Evolutionary conservation across 1,140 invertebrate genomes (phyloP).

Genomic region (Megalonaias nervosa): DNA sequence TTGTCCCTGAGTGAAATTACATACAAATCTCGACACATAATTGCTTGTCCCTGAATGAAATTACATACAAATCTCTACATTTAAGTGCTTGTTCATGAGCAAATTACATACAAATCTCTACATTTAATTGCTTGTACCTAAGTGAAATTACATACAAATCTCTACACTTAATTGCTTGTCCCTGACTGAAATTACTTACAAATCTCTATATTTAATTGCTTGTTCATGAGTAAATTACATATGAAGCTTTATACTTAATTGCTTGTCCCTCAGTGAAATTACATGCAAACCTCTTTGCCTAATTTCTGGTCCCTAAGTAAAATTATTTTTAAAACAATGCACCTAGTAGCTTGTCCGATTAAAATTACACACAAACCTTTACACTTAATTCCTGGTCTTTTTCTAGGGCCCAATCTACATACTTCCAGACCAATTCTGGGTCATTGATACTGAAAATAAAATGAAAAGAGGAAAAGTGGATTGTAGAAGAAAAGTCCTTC

Average conservation of each 20-base stretch:
- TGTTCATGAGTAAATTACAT: background rate
- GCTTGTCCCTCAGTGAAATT: conserved; percentile 70
- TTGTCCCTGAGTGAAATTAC: no score
- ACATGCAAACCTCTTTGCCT: conserved; percentile 73
- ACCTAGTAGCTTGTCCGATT: no score
- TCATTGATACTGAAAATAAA: conserved; percentile 66
- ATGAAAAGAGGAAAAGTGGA: background rate
- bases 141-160: no score
- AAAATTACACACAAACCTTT: conserved; percentile 50
- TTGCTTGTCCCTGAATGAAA: no score
- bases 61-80: conserved; percentile 63
- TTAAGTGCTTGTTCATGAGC: conserved; percentile 71
- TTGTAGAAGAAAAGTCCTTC: background rate
- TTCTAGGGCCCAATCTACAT: conserved; percentile 72
- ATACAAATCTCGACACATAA: no score
- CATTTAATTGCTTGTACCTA: no score
- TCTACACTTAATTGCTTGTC: no score
- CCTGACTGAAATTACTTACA: conserved; percentile 71
- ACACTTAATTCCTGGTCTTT: conserved; percentile 71
- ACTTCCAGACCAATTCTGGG: conserved; percentile 72
- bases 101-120: no score
- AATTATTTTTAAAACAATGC: no score
- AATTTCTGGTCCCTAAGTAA: conserved; percentile 61
- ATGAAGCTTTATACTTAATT: no score
- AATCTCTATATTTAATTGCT: conserved; percentile 69